Evolutionary conservation across 2,888 invertebrate species (phyloP).

Genomic region (Chesias legatella): DNA sequence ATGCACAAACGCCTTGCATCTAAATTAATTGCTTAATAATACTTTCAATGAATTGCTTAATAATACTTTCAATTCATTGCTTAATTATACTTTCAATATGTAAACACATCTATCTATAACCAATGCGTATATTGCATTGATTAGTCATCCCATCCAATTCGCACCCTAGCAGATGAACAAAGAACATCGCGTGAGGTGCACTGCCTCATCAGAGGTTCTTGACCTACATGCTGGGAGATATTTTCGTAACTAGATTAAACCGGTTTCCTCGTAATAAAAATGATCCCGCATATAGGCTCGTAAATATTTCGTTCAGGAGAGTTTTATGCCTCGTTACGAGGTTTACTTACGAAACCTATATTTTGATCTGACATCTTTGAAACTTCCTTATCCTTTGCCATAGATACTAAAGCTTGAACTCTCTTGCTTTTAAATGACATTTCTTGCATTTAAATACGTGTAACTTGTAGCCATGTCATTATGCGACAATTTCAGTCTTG

Average conservation of each 20-base stretch:
- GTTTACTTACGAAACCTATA: too few relatives aligned
- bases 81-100: constrained; percentile 4
- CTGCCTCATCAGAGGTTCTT: constrained; percentile 55
- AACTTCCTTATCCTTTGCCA: too few relatives aligned
- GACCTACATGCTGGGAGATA: constrained; percentile 52
- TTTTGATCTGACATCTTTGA: too few relatives aligned
- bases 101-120: neutral
- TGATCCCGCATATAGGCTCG: constrained; percentile 4
- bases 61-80: too few relatives aligned
- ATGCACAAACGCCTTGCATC: too few relatives aligned
- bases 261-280: constrained; percentile 23
- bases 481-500: constrained; percentile 1
- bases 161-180: constrained; percentile 27
- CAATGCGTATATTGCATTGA: constrained; percentile 5
- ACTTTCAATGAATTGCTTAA: too few relatives aligned
- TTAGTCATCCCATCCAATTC: constrained; percentile 10
- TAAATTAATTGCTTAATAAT: too few relatives aligned
- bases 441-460: too few relatives aligned
- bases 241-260: constrained; percentile 41
- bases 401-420: too few relatives aligned
- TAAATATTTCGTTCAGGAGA: constrained; percentile 2
- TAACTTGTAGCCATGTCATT: neutral
- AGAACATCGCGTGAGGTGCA: constrained; percentile 42
- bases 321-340: too few relatives aligned
- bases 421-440: too few relatives aligned